Evolutionary conservation across 1,140 invertebrate genomes (phyloP), one percentile per base, ranked within the genome.

Genomic region (Liolophura sinensis): DNA sequence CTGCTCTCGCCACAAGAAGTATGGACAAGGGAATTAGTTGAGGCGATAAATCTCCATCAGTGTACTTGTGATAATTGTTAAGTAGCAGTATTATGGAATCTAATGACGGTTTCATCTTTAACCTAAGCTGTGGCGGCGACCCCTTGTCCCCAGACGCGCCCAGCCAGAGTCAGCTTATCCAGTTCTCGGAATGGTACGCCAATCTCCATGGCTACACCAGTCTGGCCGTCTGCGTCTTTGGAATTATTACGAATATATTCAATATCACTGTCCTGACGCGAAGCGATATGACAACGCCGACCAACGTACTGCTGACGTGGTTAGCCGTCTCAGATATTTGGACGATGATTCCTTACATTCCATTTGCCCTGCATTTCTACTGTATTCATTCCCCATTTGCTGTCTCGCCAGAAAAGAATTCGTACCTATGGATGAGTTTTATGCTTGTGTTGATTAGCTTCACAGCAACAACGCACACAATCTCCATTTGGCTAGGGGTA

Each of bases 401-500:
- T 11, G 25, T 73, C 12, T 71, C 68, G 6, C 27, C 67, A 0
- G 67, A 68, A 20, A 73, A 69, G 22, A 72, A 73, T 55, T 70
- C 70, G 15, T 59, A 60, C 25, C 67, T 59, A 0, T 82, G 81
- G 82, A 77, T 79, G 72, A 54, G 65, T 7, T 83, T 79, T 64
- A 62, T 80, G 14, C 64, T 82, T 1, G 76, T 83, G 64, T 73
- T 79, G 54, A 68, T 79, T 25, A 78, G 95, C 71, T 95, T 95
- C 78, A 84, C 88, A 0, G 81, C 86, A 88, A 92, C 94, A 1
- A 87, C 92, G 76, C 95, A 98, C 82, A 96, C 95, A 0, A 92
- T 96, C 52, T 94, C 94, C 0, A 96, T 96, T 61, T 96, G 92
- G 89, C 81, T 97, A 63, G 96, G 95, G 0, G 91, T 97, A 0